Evolutionary conservation across 2,888 invertebrate species (phyloP), one percentile per base, ranked within the genome.

Genomic region (Drosophila buzzatii): DNA sequence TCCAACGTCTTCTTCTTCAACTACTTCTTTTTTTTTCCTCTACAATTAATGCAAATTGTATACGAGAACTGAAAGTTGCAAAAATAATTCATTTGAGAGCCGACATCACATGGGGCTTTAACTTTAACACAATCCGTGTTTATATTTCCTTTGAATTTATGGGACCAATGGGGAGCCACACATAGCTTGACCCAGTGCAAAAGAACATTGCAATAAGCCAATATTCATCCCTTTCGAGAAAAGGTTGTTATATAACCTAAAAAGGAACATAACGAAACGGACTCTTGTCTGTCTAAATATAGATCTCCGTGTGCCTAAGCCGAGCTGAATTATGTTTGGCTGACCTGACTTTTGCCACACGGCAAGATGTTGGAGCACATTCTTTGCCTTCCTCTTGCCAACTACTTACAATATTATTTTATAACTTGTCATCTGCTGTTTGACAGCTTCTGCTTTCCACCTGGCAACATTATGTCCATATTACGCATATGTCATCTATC

Each of bases 31-130:
- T 56, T 45, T 31, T 42, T 55, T 37, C 27, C 35, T 7, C 9
- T 23, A 79, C 79, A 87, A 81, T 81, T 88, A 81, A 81, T 73
- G 81, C 86, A 67, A 60, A 74, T 59, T 39, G 59, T 47, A 55
- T 42, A 39, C 16, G 49, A 60, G 31, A 10, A 2, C 14, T n/a
- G 31, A n/a, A n/a, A 41, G 41, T 41, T 41, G 2, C 14, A 45
- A 37, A 44, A 20, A 47, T n/a, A 58, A 20, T 18, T 35, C 23
- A 12, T 12, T 45, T 16, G 44, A 23, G 45, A 33, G 16, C 16
- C 6, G 31, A 10, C 47, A 49, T n/a, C 49, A 49, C 10, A 49
- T 18, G 12, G 18, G 0, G 27, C 27, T 27, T 27, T n/a, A 33
- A 18, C 51, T 51, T 35, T 33, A 33, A 14, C 18, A 14, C 18